Base-by-base conservation (phyloP, 1,140 invertebrate genomes). In the Diplogasteroides magnus region DNA sequence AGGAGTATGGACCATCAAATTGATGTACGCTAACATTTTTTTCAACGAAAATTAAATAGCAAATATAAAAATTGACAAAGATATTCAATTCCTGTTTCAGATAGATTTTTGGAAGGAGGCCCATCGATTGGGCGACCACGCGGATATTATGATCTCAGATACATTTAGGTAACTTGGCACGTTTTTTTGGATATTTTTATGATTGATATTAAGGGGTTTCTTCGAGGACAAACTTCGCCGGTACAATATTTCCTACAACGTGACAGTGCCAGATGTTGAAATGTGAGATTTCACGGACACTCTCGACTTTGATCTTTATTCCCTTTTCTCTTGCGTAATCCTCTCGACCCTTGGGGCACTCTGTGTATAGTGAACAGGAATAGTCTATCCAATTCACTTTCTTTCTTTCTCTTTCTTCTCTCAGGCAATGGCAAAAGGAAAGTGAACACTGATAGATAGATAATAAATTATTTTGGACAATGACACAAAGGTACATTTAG, bases 211-310 rank as follows among this genome's bases (percentile, higher is more conserved):
- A 19, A 37, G 28, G 23, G n/a, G 14, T 67, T 56, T 56, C 58
- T 3, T 72, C 32, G 19, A 58, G 29, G 25, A 60, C 27, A 31
- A 65, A 63, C 37, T 82, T 29, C 14, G 59, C 26, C 19, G 27
- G 28, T 32, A 72, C 62, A 37, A 76, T 56, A 62, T 83, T 19
- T 13, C 26, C 23, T 83, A 69, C 60, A 69, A 55, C 15, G 61
- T 83, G n/a, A 80, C 66, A 2, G 76, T 81, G n/a, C 69, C 77
- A 15, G 73, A 83, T 64, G 81, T 83, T 19, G 64, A 82, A 56
- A 74, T 79, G 76, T 77, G 27, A 63, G 56, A 31, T 2, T 25
- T n/a, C n/a, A n/a, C n/a, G n/a, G n/a, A n/a, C n/a, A n/a, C n/a
- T n/a, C n/a, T n/a, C n/a, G n/a, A n/a, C n/a, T n/a, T n/a, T n/a